Base-by-base conservation (phyloP, 2,113 vertebrate genomes). In the Silurus meridionalis region DNA sequence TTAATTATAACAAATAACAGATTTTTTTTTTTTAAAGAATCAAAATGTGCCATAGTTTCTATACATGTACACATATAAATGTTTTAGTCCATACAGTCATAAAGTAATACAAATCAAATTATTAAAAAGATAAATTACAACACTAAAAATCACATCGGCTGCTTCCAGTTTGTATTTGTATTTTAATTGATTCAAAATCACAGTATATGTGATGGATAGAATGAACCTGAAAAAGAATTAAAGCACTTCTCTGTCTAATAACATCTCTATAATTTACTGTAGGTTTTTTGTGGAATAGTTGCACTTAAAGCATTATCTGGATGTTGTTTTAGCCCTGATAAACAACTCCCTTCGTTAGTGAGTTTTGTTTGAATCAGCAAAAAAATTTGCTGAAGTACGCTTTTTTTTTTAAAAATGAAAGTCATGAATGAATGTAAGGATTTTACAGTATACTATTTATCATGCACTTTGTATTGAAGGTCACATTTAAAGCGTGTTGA, bases 361-460 rank as follows among this genome's bases (percentile, higher is more conserved):
- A 61, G 63, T 82, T 86, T 87, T 89, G 75, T 84, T 77, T 63
- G 60, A 83, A 55, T 91, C 87, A 90, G 91, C 86, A 55, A 53
- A 58, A 37, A 88, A 66, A 11, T 83, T 8, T 79, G 81, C 90
- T 78, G 77, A 78, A 63, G 21, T 67, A 72, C 53, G 57, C n/a
- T 23, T 83, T 48, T 23, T 72, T 58, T 58, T 15, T 1, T 1
- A 6, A 15, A n/a, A n/a, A 19, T 72, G 55, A 80, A 14, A 88
- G 60, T 87, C 83, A 78, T 58, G 78, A 66, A 83, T 77, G 55
- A 78, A 69, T 37, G 21, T 55, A 83, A 83, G 23, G 14, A 13
- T 9, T 21, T 2, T 63, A 0, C 64, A 4, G 25, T 71, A 87
- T 17, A 57, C 23, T 80, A 67, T 67, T 67, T 67, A 13, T 67